Percentiles rank a stretch among this genome's conserved stretches.
Conservation (phyloP, 2,113 vertebrate genomes). For the Chunga burmeisteri region DNA sequence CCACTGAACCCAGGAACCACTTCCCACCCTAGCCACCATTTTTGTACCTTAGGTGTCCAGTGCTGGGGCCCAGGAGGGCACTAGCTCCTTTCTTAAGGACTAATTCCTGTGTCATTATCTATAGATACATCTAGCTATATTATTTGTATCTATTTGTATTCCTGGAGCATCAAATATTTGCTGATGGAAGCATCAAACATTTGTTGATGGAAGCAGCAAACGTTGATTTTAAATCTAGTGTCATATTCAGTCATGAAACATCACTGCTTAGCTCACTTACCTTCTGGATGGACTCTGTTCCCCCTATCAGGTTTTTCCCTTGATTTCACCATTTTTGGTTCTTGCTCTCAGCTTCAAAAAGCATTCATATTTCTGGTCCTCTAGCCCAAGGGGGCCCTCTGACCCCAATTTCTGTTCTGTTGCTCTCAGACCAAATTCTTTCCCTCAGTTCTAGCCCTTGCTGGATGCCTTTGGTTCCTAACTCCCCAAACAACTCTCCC, state of each 20-base stretch:
- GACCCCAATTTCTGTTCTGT: background rate
- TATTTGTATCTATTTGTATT: background rate
- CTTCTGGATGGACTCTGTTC: background rate
- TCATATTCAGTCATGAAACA: background rate
- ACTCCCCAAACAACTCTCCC: background rate
- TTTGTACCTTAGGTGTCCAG: background rate
- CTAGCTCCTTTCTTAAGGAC: background rate
- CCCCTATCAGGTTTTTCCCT: background rate
- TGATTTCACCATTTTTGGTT: background rate
- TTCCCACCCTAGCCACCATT: background rate
- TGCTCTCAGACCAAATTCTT: background rate
- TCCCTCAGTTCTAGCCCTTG: background rate
- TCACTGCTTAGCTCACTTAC: background rate
- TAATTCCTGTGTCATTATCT: background rate
- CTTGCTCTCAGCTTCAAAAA: background rate
- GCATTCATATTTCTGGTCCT: background rate
- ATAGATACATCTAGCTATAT: background rate
- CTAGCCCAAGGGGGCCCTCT: background rate
- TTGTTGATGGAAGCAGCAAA: background rate
- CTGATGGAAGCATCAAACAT: background rate
- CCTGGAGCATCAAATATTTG: background rate
- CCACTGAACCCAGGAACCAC: background rate
- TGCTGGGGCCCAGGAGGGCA: background rate
- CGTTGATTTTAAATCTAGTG: background rate
- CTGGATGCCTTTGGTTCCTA: background rate